Conservation (phyloP, 30 jellyfish, hydroid and myxozoan genomes). For the Hydractinia echinata region DNA sequence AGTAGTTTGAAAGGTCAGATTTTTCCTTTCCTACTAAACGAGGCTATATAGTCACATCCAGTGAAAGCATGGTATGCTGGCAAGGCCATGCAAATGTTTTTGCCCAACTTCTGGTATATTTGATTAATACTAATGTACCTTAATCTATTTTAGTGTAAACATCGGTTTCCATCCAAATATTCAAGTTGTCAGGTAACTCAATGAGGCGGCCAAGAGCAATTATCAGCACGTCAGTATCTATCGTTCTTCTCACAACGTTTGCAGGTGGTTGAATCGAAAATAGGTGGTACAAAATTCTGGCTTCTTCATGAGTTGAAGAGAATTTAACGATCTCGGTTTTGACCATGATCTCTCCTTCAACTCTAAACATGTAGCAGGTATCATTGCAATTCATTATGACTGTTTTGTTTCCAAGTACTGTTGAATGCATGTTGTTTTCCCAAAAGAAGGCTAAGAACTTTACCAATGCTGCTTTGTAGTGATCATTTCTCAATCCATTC, state of each 20-base stretch:
- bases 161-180: too few relatives aligned
- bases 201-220: too few relatives aligned
- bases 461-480: neutral
- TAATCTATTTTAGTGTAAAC: too few relatives aligned
- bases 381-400: neutral
- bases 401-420: neutral
- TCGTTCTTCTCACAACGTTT: neutral
- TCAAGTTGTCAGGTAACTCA: too few relatives aligned
- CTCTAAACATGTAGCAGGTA: neutral
- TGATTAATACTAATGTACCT: too few relatives aligned
- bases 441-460: neutral
- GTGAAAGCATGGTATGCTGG: neutral
- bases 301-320: neutral
- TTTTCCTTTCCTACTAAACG: neutral
- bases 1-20: neutral
- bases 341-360: neutral
- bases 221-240: neutral
- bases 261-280: neutral
- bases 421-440: neutral
- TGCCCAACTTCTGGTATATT: too few relatives aligned
- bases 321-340: neutral
- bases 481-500: neutral
- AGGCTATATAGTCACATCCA: neutral
- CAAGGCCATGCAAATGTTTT: too few relatives aligned
- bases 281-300: neutral